Base-by-base conservation (phyloP, 2,888 invertebrate genomes). In the Lasioglossum malachurum region DNA sequence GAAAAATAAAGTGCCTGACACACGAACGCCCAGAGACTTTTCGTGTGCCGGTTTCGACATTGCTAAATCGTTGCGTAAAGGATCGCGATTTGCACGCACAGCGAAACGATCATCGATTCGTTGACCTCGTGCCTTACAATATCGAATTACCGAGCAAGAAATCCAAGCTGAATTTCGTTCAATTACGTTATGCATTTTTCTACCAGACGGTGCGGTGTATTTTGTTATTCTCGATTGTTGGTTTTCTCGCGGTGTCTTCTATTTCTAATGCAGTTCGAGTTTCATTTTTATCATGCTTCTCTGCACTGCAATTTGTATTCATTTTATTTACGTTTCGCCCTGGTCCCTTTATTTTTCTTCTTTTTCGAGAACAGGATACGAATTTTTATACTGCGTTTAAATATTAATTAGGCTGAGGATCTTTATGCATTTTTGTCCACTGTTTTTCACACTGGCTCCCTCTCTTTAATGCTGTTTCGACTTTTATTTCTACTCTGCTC, bases 21-120 rank as follows among this genome's bases (percentile, higher is more conserved):
- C 27, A 53, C 69, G 60, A 87, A 78, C 77, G 41, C 53, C 69
- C 78, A 69, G 73, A 64, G 71, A n/a, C 67, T 41, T 79, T 69
- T 82, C 67, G 23, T 1, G 5, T 19, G 10, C 14, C 2, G 71
- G 53, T 91, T 90, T 87, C 74, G 87, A 84, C 89, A 90, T 84
- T 67, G 71, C 19, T 71, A 46, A 78, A 60, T 75, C 75, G 49
- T 88, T 89, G 78, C 82, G 74, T 64, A 87, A 89, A 80, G 49
- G 60, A 71, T 44, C 75, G 72, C 46, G 60, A 82, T 74, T 79
- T 76, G 91, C 85, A 84, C 71, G 82, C 82, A 76, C 85, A 87
- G 86, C 85, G 78, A 82, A 89, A 89, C 44, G 64, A 64, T 35
- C 31, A 31, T n/a, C n/a, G 46, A 53, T 67, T 81, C 35, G 38